Evolutionary conservation across 2,888 invertebrate species (phyloP).

Genomic region (Leucophora obtusa): DNA sequence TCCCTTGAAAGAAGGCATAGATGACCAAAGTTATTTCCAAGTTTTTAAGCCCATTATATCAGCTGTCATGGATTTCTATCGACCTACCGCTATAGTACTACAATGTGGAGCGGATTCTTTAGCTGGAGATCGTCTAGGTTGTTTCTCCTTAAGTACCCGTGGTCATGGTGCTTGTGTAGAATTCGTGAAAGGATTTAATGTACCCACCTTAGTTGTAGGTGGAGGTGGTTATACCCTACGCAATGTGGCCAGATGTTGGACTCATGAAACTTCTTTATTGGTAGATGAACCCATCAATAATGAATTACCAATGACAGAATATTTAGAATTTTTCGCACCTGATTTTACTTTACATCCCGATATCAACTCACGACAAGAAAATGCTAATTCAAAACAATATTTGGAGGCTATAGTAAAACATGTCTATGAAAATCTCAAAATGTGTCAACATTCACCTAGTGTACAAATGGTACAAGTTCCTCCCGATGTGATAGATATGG

Average conservation of each 20-base stretch:
- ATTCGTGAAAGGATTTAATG: constrained; percentile 93
- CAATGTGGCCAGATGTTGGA: constrained; percentile 99
- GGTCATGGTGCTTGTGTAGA: constrained; percentile 99
- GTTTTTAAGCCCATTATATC: constrained; percentile 96
- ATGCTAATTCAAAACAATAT: constrained; percentile 97
- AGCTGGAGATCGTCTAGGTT: constrained; percentile 95
- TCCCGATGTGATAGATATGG: constrained; percentile 86
- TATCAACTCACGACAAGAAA: constrained; percentile 90
- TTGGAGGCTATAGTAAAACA: constrained; percentile 93
- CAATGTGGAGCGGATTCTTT: constrained; percentile 99
- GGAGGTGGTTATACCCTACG: constrained; percentile 93
- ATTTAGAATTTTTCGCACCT: constrained; percentile 97
- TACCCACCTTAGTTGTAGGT: constrained; percentile 94
- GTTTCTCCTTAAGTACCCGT: constrained; percentile 95
- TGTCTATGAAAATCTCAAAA: constrained; percentile 94
- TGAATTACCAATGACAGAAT: constrained; percentile 97
- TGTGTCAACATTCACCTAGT: constrained; percentile 95
- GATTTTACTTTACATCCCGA: constrained; percentile 98
- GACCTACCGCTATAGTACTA: constrained; percentile 96
- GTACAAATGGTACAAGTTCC: constrained; percentile 99
- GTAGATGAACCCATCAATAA: constrained; percentile 95
- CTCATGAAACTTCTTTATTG: constrained; percentile 96
- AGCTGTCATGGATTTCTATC: constrained; percentile 96
- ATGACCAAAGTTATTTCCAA: constrained; percentile 94
- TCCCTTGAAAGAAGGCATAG: constrained; percentile 97